Evolutionary conservation across 2,888 invertebrate species (phyloP).

Genomic region (Drosophila gaucha): DNA sequence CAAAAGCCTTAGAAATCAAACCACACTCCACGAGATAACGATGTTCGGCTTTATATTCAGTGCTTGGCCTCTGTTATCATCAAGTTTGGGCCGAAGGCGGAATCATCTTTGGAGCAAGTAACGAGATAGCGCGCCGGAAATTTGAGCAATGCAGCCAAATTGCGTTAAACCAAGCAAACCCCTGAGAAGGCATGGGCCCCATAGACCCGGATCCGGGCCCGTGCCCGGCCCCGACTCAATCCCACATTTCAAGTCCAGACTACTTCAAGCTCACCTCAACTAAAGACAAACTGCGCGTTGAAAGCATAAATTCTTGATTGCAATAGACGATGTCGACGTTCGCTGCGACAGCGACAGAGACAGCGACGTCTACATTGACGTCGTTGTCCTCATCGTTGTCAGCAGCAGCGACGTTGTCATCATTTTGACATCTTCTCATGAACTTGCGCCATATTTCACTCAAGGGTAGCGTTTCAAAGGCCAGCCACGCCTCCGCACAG

Average conservation of each 20-base stretch:
- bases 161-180: slow-evolving; percentile 74
- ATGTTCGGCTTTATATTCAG: slow-evolving; percentile 1
- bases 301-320: slow-evolving; percentile 78
- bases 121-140: slow-evolving; percentile 71
- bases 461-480: slow-evolving; percentile 57
- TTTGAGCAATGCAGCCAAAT: slow-evolving; percentile 77
- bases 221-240: not conserved
- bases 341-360: slow-evolving; percentile 9
- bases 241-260: slow-evolving; percentile 4
- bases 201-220: not conserved
- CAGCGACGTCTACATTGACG: not conserved
- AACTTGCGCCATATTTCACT: slow-evolving; percentile 77
- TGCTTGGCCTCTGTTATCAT: slow-evolving; percentile 14
- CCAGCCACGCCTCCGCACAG: slow-evolving; percentile 29
- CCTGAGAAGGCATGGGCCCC: slow-evolving; percentile 4
- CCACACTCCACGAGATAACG: slow-evolving; percentile 8
- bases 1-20: slow-evolving; percentile 20
- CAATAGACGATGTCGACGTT: slow-evolving; percentile 61
- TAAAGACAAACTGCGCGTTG: slow-evolving; percentile 64
- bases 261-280: slow-evolving; percentile 34
- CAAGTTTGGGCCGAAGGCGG: slow-evolving; percentile 37
- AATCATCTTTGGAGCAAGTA: slow-evolving; percentile 42
- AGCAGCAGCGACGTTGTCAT: slow-evolving; percentile 47
- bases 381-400: slow-evolving; percentile 47
- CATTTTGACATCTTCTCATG: slow-evolving; percentile 76